Evolutionary conservation across 2,797 vertebrate genomes (phyloP), one percentile per base, ranked within the genome.

Genomic region (Gymnoscopelus microlampas): DNA sequence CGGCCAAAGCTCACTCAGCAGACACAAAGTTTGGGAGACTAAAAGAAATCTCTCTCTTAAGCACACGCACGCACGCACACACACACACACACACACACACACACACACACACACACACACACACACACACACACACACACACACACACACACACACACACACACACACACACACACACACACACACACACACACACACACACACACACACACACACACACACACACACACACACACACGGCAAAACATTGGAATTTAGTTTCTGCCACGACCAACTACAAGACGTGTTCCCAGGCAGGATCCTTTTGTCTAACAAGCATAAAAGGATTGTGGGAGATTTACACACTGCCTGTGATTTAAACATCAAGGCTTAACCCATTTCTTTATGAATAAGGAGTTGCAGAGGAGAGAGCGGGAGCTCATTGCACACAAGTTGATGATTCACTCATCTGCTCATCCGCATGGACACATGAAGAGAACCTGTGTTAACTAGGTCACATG

Each of bases 361-460:
- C 90, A 93, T 92, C 89, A 92, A 89, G 89, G 90, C 89, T 89
- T 91, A 92, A 91, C 89, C 87, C 91, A 90, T 92, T 93, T 93
- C 85, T 90, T 89, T 89, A 89, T 90, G 86, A 92, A 90, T 81
- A 90, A 84, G 78, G 64, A 84, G 84, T 82, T 83, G 71, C 74
- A 77, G 74, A 64, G 77, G 69, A 83, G 73, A 32, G 68, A 70
- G 78, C 63, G 73, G 51, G 39, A 44, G 78, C 81, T 86, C 73
- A 48, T 67, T 72, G 70, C 83, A 74, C 76, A 85, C 76, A 85
- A 92, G 81, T 77, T 91, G 89, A 89, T 89, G 87, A 93, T 87
- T 91, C 89, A 90, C 72, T 64, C 70, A 83, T 87, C 73, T 80
- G 39, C 32, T 35, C 5, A 4, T 35, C 32, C 32, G 32, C 35